Base-by-base conservation (phyloP, 2,888 invertebrate species). In the Sinohyriopsis cumingii region DNA sequence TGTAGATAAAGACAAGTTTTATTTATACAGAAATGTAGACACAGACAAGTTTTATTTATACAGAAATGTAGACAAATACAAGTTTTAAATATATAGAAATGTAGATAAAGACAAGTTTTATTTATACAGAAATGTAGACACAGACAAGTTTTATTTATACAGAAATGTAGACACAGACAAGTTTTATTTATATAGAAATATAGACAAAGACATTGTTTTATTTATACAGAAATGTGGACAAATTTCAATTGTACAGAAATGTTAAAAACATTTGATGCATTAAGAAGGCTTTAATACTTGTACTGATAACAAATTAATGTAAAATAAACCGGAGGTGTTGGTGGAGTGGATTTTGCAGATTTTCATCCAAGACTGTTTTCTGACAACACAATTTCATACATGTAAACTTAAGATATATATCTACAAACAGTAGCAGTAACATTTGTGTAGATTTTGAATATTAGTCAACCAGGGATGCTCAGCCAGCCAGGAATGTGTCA, bases 51-150 rank as follows among this genome's bases (percentile, higher is more conserved):
- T 28, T 28, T 28, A 28, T 28, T 28, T 5, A 28, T 28, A 73
- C 66, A 53, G 22, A 92, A 68, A 74, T 67, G 77, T 80, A 77
- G 69, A 74, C 65, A 33, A 55, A 70, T 56, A 61, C 33, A 19
- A 59, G 24, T 59, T 55, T 25, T 55, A 57, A 65, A 45, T 20
- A 62, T n/a, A 33, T 57, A 20, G 55, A 59, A 57, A 15, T 15
- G 28, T 15, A 74, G 68, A 73, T 63, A 53, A 55, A 70, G 55
- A 59, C 53, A n/a, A 61, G 24, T 59, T 55, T 25, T 55, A 57
- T 63, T 54, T 20, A 62, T n/a, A 33, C 59, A 20, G 55, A 59
- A 57, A 15, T 5, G 22, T 6, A 74, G 68, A 74, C 28, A 28
- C 0, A 28, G 28, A 28, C 28, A 28, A 5, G 28, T 5, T 28